These are phyloP conservation scores for Elaphurus davidianus DNA, from an alignment of 2,113 vertebrate genomes.

Conservation along the genomic window DNA sequence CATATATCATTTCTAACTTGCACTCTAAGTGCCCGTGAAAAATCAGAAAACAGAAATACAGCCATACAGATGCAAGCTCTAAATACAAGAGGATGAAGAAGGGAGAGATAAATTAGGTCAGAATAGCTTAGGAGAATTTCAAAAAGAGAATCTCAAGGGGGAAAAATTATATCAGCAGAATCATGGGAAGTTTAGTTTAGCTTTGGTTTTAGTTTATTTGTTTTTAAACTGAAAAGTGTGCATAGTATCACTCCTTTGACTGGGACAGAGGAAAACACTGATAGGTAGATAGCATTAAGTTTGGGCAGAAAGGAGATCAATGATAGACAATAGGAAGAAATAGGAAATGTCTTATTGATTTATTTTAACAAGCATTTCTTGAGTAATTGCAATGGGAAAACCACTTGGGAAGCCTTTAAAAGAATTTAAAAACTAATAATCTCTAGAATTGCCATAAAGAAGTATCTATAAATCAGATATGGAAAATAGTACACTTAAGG, in stretches of 20 bases:
- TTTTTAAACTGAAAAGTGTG: background rate
- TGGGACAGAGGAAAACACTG: background rate
- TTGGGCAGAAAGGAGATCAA: background rate
- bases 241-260: background rate
- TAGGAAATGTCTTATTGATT: background rate
- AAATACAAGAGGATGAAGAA: background rate
- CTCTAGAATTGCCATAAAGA: background rate
- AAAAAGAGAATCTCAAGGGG: background rate
- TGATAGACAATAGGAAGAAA: background rate
- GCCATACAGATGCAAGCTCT: background rate
- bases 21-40: background rate
- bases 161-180: background rate
- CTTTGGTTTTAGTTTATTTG: background rate
- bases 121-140: background rate
- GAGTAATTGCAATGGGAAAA: background rate
- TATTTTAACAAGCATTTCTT: background rate
- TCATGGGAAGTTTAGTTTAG: background rate
- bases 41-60: conserved; percentile 12
- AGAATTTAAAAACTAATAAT: background rate
- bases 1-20: background rate
- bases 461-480: background rate
- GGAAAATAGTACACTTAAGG: background rate
- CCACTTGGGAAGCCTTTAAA: background rate
- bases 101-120: background rate
- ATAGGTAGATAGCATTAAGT: background rate